A percentile compares a stretch with the other conserved stretches of the same genome.
phyloP scores from a whole-genome alignment of 2,888 invertebrate species.

The Glyphotaelius pellucidus region DNA sequence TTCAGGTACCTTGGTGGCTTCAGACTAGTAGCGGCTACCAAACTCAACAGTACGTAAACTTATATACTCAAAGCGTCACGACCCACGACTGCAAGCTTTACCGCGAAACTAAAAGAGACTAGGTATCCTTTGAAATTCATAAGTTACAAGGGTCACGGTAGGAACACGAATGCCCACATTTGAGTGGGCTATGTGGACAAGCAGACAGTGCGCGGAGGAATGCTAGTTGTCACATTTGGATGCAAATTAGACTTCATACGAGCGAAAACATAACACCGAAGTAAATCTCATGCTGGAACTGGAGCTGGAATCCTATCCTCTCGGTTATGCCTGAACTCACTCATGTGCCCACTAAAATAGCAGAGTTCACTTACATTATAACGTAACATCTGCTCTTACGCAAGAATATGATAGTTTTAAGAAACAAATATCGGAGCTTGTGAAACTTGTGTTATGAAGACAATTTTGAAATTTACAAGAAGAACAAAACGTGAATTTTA shows the following conservation, averaged over 20 bases:
- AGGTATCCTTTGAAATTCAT: constrained; percentile 34
- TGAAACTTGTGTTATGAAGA: not conserved
- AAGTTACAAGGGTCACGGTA: constrained; percentile 28
- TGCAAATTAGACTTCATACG: constrained; percentile 36
- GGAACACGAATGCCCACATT: not conserved
- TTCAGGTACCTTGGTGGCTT: not conserved
- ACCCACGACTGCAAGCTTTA: not conserved
- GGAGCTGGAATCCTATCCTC: not conserved
- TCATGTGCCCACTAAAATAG: not conserved
- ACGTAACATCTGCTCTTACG: not conserved
- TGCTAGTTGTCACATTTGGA: constrained; percentile 27
- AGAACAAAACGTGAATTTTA: not conserved
- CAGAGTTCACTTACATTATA: not conserved
- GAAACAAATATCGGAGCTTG: not conserved
- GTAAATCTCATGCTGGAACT: not conserved
- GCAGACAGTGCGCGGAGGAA: constrained; percentile 15
- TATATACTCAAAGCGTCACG: not conserved
- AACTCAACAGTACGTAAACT: not conserved
- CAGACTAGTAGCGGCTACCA: not conserved
- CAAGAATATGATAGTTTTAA: not conserved
- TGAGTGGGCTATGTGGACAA: not conserved
- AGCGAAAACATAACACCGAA: not conserved
- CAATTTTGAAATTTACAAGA: not conserved
- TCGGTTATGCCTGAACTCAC: not conserved
- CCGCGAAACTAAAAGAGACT: not conserved